Evolutionary conservation across 2,888 invertebrate genomes (phyloP), one percentile per base, ranked within the genome.

Genomic region (Pheosia gnoma): DNA sequence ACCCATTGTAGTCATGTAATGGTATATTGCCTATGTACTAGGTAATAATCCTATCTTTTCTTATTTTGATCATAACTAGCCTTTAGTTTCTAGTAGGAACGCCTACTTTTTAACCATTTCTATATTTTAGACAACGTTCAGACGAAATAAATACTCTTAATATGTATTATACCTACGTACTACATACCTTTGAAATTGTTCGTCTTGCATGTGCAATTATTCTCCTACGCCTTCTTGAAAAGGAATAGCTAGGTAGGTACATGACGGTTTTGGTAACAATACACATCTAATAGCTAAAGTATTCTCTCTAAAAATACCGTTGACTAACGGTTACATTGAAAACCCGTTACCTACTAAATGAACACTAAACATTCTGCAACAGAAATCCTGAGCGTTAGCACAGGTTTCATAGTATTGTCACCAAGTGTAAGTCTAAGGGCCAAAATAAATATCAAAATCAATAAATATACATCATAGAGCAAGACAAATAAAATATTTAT

Each of bases 401-500:
- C 51, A 51, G 8, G 51, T 25, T 25, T 51, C 10, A 51, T 37
- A 37, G 37, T 53, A 53, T 37, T 37, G 53, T 55, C 36, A 55
- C 9, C 39, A 39, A 53, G 37, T 39, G 5, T n/a, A 54, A 39
- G 25, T 51, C 51, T 49, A n/a, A 52, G 55, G 55, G 39, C 55
- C 39, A n/a, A 55, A 55, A 39, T 39, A 55, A 55, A 55, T 10
- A 9, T 10, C 53, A 53, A 37, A 53, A 25, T 51, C 13, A 53
- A 37, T 53, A 53, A 54, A 55, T 39, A 54, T 54, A 55, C 55
- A 55, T 55, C n/a, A 39, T 10, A 55, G 55, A 39, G 39, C 37
- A 55, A 7, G 55, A 55, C 36, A 55, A 53, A 53, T 25, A 13
- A 53, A 53, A 37, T 55, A 55, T 55, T 55, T 55, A 55, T 55